Evolutionary conservation across 2,888 invertebrate species (phyloP), one percentile per base, ranked within the genome.

Genomic region (Eristalis intricaria): DNA sequence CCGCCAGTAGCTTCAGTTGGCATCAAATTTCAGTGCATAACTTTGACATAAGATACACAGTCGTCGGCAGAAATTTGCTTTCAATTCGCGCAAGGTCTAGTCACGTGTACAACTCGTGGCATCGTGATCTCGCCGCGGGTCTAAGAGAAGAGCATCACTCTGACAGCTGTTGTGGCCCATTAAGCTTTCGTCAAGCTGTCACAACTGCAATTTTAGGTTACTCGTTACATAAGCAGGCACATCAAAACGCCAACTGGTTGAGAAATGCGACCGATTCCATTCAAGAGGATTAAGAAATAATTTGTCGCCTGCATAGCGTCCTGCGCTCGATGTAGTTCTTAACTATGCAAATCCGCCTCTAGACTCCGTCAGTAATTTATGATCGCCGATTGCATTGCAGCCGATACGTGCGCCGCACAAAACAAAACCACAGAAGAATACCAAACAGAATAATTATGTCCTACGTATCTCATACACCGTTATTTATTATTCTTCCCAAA

Each of bases 401-500:
- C 23, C 26, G 3, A 13, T 13, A 60, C 26, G 26, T 13, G 15
- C 15, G 26, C 60, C 23, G 3, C 58, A 15, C 58, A 56, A 22
- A 15, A 19, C 56, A 19, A n/a, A 19, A 22, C 13, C 58, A 58
- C 22, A 19, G 58, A 58, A 22, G 58, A n/a, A 7, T 13, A 19
- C 58, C 22, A 32, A n/a, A 15, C 43, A 15, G 43, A 43, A n/a
- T 15, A 2, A 23, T 58, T 19, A 8, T 60, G n/a, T 60, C 60
- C 56, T 56, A 8, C 32, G 32, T 32, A 32, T 61, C 71, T 61
- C 65, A 58, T 83, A 7, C 40, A 65, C 23, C n/a, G 43, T 76
- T 87, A 87, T 84, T 87, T 84, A 84, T 75, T 75, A 69, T 76
- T 63, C 66, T 23, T 43, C 60, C 50, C 50, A 38, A 75, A 65